Base-by-base conservation (phyloP, 92 coral and sea anemone genomes). In the Siderastrea siderea region DNA sequence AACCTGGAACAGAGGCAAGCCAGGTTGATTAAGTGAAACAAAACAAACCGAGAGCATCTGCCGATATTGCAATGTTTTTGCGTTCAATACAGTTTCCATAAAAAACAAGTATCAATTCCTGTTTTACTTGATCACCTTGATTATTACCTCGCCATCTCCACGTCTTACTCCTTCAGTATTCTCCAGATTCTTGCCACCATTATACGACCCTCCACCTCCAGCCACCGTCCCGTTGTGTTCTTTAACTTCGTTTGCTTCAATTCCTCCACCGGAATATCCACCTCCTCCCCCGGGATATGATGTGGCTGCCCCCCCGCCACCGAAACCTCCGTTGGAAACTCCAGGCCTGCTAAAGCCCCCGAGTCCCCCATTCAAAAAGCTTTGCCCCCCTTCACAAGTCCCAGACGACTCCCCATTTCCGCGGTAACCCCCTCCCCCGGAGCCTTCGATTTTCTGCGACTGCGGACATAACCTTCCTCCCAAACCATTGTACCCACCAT, bases 241-340 rank as follows among this genome's bases (percentile, higher is more conserved):
- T 46, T 87, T 87, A 38, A 82, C 75, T 54, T 85, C 89, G 1
- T 87, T 87, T 47, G 85, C 75, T 54, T 85, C 89, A 2, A 91
- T 90, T 7, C 98, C 98, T 66, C 96, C 98, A 15, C 98, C 98
- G 5, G 96, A 93, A 74, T 90, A 95, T 69, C 98, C 98, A 71
- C 96, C 98, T 60, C 98, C 98, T 76, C 94, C 98, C 86, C 98
- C 98, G 3, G 98, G 96, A 59, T 85, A 45, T 7, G 84, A 47
- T 1, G 77, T 61, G 13, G 88, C 90, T 12, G 96, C 94, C 15
- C 96, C 98, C 6, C 98, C 96, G 12, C 98, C 98, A 11, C 98
- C 98, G 9, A 93, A 93, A 7, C 96, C 96, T 16, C 98, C 98
- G 65, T 63, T 8, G 2, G 82, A 60, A 15, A 50, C 43, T 65